Percentiles rank a stretch among this genome's conserved stretches.
phyloP scores from a whole-genome alignment of 2,113 vertebrate species.

The Equus quagga region DNA sequence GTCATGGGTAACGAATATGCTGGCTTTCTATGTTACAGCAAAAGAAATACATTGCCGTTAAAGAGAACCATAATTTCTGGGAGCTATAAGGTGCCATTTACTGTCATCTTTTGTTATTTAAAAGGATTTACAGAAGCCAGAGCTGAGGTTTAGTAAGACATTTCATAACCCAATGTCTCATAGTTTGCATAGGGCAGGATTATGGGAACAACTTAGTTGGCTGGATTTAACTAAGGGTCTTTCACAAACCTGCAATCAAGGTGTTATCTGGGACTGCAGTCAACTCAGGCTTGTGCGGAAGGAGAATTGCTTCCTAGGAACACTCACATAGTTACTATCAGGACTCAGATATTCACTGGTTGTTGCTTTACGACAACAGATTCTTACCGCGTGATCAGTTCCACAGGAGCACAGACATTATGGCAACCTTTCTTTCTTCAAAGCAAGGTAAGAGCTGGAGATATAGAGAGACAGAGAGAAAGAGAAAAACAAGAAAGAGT shows the following conservation, averaged over 20 bases:
- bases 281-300: neutral
- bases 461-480: neutral
- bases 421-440: neutral
- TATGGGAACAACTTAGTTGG: neutral
- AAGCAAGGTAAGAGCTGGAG: neutral
- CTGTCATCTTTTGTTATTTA: neutral
- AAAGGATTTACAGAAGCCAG: neutral
- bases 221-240: neutral
- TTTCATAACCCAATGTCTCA: neutral
- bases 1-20: neutral
- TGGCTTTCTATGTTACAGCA: neutral
- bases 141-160: neutral
- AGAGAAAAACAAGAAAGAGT: neutral
- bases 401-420: accelerated
- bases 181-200: neutral
- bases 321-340: neutral
- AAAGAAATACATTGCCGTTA: neutral
- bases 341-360: neutral
- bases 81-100: neutral
- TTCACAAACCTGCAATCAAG: neutral
- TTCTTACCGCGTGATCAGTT: neutral
- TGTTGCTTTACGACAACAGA: neutral
- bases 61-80: neutral
- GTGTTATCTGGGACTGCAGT: neutral
- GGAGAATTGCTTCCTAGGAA: neutral